A percentile compares a stretch with the other conserved stretches of the same genome.
Conservation (phyloP, 1,140 invertebrate genomes). For the Bombyx mandarina region DNA sequence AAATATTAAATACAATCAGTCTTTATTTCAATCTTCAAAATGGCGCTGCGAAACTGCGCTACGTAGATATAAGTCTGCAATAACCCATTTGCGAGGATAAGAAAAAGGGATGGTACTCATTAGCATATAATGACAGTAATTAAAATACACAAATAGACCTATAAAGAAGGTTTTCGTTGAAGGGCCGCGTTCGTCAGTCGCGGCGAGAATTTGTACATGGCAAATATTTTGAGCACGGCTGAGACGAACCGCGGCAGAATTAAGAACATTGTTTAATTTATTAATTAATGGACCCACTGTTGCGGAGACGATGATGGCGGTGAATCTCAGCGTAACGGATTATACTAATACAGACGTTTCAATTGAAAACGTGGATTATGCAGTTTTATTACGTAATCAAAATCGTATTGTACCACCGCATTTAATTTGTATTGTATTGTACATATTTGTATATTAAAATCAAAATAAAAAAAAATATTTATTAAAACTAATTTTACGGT, state of each 20-base stretch:
- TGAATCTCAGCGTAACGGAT: slow-evolving; percentile 24
- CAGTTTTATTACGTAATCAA: too few species aligned
- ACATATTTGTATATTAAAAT: too few species aligned
- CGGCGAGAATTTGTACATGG: slow-evolving; percentile 64
- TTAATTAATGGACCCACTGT: slow-evolving; percentile 66
- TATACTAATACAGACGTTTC: slow-evolving; percentile 9
- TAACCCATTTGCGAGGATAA: slow-evolving; percentile 70
- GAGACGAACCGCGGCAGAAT: slow-evolving; percentile 41
- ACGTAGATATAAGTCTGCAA: slow-evolving; percentile 65
- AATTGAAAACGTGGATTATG: slow-evolving; percentile 3
- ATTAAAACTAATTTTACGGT: too few species aligned
- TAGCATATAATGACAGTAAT: slow-evolving; percentile 74
- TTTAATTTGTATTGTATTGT: too few species aligned
- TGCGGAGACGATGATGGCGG: slow-evolving; percentile 36
- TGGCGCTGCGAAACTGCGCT: slow-evolving; percentile 43
- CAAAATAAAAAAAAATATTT: too few species aligned
- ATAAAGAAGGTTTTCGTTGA: slow-evolving; percentile 67
- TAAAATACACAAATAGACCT: slow-evolving; percentile 74
- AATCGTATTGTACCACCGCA: too few species aligned
- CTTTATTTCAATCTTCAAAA: slow-evolving; percentile 64
- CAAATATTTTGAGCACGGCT: slow-evolving; percentile 66
- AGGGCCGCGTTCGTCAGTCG: slow-evolving; percentile 69
- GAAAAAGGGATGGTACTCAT: slow-evolving; percentile 72
- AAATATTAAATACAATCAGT: slow-evolving; percentile 57
- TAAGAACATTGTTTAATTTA: slow-evolving; percentile 69